Conservation (phyloP, 1,140 invertebrate genomes). For the Cephus cinctus region DNA sequence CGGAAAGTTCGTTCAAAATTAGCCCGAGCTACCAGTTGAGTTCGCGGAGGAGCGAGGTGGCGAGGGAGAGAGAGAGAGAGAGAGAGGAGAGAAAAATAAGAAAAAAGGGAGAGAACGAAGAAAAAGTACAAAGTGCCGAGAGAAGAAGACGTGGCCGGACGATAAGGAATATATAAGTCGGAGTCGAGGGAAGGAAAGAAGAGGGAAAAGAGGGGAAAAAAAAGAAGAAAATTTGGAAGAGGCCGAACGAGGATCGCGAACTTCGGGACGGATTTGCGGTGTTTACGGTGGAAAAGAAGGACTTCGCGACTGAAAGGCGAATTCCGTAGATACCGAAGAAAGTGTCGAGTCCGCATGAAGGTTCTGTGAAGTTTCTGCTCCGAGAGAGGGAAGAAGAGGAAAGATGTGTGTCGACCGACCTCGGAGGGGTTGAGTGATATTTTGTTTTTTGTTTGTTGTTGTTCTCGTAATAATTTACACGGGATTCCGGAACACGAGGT, state of each 20-base stretch:
- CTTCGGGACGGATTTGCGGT: no score
- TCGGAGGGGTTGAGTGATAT: no score
- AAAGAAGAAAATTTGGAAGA: neutral
- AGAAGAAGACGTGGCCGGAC: neutral
- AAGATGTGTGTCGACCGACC: no score
- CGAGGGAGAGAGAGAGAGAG: neutral
- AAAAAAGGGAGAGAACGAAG: neutral
- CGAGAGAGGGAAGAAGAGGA: no score
- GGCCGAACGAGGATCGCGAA: no score
- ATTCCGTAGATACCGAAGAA: no score
- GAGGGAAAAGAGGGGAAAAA: neutral
- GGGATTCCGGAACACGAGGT: no score
- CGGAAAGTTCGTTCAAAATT: constrained; percentile 49
- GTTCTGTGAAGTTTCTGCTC: no score
- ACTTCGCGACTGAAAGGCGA: no score
- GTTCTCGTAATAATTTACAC: no score
- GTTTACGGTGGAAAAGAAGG: constrained; percentile 13
- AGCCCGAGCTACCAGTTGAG: constrained; percentile 2
- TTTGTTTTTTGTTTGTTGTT: no score
- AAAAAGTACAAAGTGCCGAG: neutral
- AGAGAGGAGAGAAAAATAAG: neutral
- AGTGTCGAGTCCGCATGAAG: no score
- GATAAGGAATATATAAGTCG: neutral
- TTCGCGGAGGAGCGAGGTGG: neutral
- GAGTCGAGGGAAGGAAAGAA: neutral